phyloP scores from a whole-genome alignment of 2,888 invertebrate species.

The Lordiphosa andalusiaca region DNA sequence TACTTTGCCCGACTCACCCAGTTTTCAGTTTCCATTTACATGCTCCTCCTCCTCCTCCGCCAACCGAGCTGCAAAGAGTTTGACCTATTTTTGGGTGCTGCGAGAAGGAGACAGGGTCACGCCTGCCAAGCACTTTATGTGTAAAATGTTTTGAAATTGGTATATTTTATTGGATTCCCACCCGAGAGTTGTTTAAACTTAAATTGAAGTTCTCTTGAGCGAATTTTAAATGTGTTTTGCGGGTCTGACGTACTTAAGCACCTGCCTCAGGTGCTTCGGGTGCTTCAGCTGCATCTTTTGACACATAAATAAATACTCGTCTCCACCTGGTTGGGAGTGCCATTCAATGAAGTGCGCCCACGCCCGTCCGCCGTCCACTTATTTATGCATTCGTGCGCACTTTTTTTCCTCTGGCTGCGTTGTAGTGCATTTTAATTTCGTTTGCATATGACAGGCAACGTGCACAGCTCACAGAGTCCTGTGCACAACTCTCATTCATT shows the following conservation, averaged over 20 bases:
- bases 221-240: conserved; percentile 6
- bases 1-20: conserved; percentile 45
- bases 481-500: conserved; percentile 64
- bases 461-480: conserved; percentile 49
- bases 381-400: conserved; percentile 71
- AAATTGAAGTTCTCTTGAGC: conserved; percentile 27
- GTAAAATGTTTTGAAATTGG: conserved; percentile 23
- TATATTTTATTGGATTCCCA: conserved; percentile 4
- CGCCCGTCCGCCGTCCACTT: conserved; percentile 40
- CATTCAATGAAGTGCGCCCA: conserved; percentile 64
- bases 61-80: conserved; percentile 43
- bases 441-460: conserved; percentile 71
- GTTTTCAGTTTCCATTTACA: conserved; percentile 37
- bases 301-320: conserved; percentile 25
- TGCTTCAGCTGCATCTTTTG: not conserved
- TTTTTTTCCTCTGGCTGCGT: conserved; percentile 47
- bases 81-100: conserved; percentile 52
- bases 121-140: conserved; percentile 56
- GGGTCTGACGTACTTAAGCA: conserved; percentile 30
- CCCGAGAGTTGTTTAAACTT: conserved; percentile 19
- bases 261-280: not conserved
- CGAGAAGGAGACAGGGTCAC: conserved; percentile 11
- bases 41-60: conserved; percentile 23
- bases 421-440: conserved; percentile 75
- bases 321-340: conserved; percentile 62